phyloP scores from a whole-genome alignment of 2,113 vertebrate genomes.

The Pardalotus punctatus region DNA sequence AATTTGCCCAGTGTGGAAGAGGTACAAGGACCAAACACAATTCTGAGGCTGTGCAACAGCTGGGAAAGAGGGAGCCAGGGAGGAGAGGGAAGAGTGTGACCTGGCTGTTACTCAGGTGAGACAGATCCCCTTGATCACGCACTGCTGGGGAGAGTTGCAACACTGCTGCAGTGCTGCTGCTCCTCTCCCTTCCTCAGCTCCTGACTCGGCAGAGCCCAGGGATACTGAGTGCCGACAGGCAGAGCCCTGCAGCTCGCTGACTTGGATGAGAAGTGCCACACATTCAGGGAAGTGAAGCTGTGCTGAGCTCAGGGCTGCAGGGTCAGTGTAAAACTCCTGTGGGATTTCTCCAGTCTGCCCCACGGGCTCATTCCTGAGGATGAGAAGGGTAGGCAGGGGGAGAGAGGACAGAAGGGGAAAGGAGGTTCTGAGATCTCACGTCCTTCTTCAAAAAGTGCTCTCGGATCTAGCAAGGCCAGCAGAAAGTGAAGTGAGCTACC shows the following conservation, averaged over 20 bases:
- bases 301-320: fast-evolving
- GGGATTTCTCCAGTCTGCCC: neutral
- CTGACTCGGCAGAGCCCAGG: neutral
- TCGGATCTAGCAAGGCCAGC: neutral
- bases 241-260: neutral
- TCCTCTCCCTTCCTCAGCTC: neutral
- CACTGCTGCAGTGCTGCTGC: neutral
- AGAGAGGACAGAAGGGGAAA: neutral
- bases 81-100: neutral
- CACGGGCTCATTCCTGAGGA: fast-evolving
- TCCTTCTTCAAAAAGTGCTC: neutral
- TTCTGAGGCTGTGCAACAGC: neutral
- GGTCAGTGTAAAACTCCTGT: neutral
- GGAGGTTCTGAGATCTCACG: neutral
- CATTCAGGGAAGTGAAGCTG: neutral
- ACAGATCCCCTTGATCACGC: fast-evolving
- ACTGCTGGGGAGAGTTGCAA: neutral
- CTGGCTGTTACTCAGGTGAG: neutral
- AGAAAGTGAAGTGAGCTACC: neutral
- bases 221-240: fast-evolving
- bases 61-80: neutral
- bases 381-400: neutral
- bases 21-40: neutral
- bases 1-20: neutral
- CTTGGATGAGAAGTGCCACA: neutral